These are phyloP conservation scores for Agrotis exclamationis DNA, from an alignment of 2,888 invertebrate genomes.

Conservation along the genomic window DNA sequence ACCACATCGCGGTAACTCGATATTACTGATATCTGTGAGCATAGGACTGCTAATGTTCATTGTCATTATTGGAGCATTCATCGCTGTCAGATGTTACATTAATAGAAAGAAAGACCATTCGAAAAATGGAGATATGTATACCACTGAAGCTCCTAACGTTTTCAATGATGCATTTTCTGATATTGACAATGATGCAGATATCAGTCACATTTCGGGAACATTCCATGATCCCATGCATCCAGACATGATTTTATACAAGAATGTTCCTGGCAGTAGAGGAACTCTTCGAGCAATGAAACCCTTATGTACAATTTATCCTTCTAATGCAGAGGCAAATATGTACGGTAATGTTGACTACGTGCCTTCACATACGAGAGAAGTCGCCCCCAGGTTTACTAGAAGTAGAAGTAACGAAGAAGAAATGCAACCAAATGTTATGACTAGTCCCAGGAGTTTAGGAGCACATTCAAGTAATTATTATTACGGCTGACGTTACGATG, in stretches of 20 bases:
- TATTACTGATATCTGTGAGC: conserved; percentile 75
- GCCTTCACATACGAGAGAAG: conserved; percentile 77
- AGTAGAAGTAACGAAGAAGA: conserved; percentile 78
- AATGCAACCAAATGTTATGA: conserved; percentile 76
- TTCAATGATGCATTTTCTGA: conserved; percentile 86
- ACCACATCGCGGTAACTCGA: conserved; percentile 58
- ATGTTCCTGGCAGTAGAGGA: conserved; percentile 80
- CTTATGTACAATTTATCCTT: conserved; percentile 86
- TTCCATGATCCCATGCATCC: conserved; percentile 88
- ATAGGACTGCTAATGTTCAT: conserved; percentile 72
- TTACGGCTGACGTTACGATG: conserved; percentile 83
- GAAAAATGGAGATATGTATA: conserved; percentile 87
- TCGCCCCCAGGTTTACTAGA: conserved; percentile 74
- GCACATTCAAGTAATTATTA: conserved; percentile 84
- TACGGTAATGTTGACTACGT: conserved; percentile 85
- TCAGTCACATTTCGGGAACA: conserved; percentile 87
- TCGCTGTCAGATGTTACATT: conserved; percentile 78
- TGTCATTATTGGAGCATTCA: conserved; percentile 68
- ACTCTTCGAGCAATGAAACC: conserved; percentile 87
- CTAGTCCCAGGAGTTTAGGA: conserved; percentile 86
- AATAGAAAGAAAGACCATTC: conserved; percentile 74
- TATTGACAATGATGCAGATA: conserved; percentile 85
- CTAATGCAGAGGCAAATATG: conserved; percentile 82
- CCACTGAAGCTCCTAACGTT: conserved; percentile 86
- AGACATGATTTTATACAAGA: conserved; percentile 87